phyloP scores from a whole-genome alignment of 2,888 invertebrate species.

The Megalurothrips usitatus region DNA sequence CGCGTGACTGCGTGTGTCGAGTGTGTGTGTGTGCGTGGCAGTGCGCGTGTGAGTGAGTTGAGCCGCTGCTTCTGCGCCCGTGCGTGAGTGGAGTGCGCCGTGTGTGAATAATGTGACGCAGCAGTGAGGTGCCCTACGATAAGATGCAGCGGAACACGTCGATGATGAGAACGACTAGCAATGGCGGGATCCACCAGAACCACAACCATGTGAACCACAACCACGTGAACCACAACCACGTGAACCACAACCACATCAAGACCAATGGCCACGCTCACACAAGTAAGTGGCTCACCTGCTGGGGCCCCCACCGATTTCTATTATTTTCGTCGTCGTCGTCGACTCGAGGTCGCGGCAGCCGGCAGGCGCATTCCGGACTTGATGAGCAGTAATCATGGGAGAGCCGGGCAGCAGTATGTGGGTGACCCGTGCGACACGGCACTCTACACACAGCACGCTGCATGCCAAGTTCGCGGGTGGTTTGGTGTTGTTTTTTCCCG shows the following conservation, averaged over 20 bases:
- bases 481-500: too few species aligned
- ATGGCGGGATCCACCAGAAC: slow-evolving; percentile 20
- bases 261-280: neutral
- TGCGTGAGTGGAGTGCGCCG: neutral
- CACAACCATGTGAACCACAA: slow-evolving; percentile 19
- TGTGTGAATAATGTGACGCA: neutral
- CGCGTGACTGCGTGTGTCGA: neutral
- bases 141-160: slow-evolving; percentile 15
- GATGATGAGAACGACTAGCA: slow-evolving; percentile 17
- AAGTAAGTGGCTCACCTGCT: slow-evolving; percentile 1
- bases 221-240: slow-evolving; percentile 13
- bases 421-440: too few species aligned
- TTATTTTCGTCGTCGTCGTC: neutral
- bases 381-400: too few species aligned
- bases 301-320: too few species aligned
- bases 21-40: neutral
- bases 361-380: neutral
- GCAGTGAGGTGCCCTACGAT: neutral
- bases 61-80: neutral
- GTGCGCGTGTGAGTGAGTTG: neutral
- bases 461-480: neutral
- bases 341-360: neutral
- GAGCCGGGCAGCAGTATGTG: too few species aligned
- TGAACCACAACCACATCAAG: slow-evolving; percentile 17
- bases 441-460: too few species aligned